Evolutionary conservation across 2,888 invertebrate genomes (phyloP).

Genomic region (Philaethria dido): DNA sequence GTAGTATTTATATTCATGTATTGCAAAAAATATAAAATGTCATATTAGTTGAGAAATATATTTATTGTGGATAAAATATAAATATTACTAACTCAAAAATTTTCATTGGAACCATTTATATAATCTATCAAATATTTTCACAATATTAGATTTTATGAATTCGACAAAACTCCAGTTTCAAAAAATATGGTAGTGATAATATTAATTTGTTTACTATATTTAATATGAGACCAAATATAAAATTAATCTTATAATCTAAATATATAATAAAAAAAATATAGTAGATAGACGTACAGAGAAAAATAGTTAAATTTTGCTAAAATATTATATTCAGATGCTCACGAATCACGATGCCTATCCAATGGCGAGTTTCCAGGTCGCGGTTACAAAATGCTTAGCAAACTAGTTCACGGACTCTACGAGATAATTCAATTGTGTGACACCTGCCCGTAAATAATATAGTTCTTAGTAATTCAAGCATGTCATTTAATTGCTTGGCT

Average conservation of each 20-base stretch:
- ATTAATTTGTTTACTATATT: no score
- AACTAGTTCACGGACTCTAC: slow-evolving; percentile 77
- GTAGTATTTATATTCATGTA: neutral
- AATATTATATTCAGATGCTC: slow-evolving; percentile 13
- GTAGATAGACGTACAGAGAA: neutral
- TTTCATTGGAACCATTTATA: no score
- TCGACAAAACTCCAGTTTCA: no score
- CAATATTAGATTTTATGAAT: no score
- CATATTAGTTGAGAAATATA: neutral
- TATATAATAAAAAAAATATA: no score
- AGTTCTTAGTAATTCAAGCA: slow-evolving; percentile 25
- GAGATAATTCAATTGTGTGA: slow-evolving; percentile 69
- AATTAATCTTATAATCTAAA: no score
- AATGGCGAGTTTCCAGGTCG: slow-evolving; percentile 69
- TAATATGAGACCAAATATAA: no score
- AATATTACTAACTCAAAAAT: no score
- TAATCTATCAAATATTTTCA: no score
- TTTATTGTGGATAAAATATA: no score
- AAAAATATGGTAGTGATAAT: no score
- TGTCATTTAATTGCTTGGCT: slow-evolving; percentile 14
- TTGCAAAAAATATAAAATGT: neutral
- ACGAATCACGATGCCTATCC: slow-evolving; percentile 46
- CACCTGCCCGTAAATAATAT: slow-evolving; percentile 49
- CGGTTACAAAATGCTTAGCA: slow-evolving; percentile 69
- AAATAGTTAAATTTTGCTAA: neutral